Percentiles rank a stretch among this genome's conserved stretches.
phyloP scores from a whole-genome alignment of 2,888 invertebrate genomes.

The Strigamia crassipes region DNA sequence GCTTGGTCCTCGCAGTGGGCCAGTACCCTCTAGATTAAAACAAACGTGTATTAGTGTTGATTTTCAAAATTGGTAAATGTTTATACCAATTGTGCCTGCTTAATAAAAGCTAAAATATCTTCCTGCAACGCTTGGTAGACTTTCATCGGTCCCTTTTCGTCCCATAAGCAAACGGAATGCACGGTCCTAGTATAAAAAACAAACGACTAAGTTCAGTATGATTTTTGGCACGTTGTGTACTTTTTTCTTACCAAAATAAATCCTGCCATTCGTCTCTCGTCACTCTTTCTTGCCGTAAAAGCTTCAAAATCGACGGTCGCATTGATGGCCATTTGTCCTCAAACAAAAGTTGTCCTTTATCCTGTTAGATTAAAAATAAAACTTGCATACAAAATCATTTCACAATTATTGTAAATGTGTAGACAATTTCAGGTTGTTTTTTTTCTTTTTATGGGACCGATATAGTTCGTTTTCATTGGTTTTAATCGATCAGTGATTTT shows the following conservation, averaged over 20 bases:
- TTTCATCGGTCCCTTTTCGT: conserved; percentile 89
- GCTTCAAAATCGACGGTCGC: conserved; percentile 89
- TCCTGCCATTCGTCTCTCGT: conserved; percentile 97
- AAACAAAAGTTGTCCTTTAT: conserved; percentile 78
- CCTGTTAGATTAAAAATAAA: conserved; percentile 61
- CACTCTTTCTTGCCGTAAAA: conserved; percentile 91
- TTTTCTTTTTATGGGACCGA: too few relatives aligned
- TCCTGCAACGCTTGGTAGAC: conserved; percentile 85
- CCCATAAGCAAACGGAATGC: conserved; percentile 95
- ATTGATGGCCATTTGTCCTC: conserved; percentile 97
- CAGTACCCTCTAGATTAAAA: conserved; percentile 70
- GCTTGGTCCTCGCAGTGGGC: conserved; percentile 94
- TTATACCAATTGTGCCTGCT: conserved; percentile 80
- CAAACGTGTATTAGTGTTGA: too few relatives aligned
- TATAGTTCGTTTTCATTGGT: too few relatives aligned
- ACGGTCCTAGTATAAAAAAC: conserved; percentile 67
- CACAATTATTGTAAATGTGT: neutral
- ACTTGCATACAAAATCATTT: neutral
- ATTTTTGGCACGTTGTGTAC: conserved; percentile 5
- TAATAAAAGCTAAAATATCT: conserved; percentile 92
- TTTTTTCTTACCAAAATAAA: conserved; percentile 72
- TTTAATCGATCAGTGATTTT: too few relatives aligned
- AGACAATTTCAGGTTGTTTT: too few relatives aligned
- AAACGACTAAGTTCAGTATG: neutral
- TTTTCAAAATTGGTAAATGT: neutral